These are phyloP conservation scores for Glaucopsyche alexis DNA, from an alignment of 2,888 invertebrate species.

Conservation along the genomic window DNA sequence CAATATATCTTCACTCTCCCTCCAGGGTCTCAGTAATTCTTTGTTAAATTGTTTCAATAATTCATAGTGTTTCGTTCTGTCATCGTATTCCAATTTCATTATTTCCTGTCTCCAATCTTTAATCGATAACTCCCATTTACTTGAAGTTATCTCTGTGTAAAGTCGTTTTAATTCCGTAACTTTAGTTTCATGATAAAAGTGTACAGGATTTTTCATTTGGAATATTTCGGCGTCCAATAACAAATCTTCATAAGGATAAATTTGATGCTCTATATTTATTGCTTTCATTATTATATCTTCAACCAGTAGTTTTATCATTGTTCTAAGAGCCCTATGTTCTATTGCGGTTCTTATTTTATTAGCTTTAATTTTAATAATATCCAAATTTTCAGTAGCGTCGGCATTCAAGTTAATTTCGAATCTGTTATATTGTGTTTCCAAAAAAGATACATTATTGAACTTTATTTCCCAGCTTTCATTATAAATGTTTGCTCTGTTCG, in stretches of 20 bases:
- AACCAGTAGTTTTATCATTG: constrained; percentile 48
- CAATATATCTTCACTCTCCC: constrained; percentile 54
- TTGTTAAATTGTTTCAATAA: constrained; percentile 52
- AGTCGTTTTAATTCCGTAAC: constrained; percentile 56
- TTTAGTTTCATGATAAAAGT: constrained; percentile 70
- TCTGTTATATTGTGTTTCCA: constrained; percentile 52
- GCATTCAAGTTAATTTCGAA: constrained; percentile 58
- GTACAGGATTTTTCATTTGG: constrained; percentile 67
- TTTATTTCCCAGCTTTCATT: constrained; percentile 73
- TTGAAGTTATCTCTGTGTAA: constrained; percentile 55
- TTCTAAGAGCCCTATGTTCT: constrained; percentile 48
- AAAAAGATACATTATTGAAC: constrained; percentile 65
- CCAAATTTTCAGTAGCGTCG: constrained; percentile 56
- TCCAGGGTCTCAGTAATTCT: constrained; percentile 36
- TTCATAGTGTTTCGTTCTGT: constrained; percentile 62
- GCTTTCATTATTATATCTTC: constrained; percentile 50
- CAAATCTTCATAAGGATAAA: constrained; percentile 61
- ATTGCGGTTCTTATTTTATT: constrained; percentile 52
- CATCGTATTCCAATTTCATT: constrained; percentile 60
- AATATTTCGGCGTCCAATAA: constrained; percentile 67
- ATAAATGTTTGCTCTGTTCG: constrained; percentile 58
- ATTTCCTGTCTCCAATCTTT: constrained; percentile 59
- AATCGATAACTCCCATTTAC: constrained; percentile 64
- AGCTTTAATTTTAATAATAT: constrained; percentile 45
- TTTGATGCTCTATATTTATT: constrained; percentile 50